Conservation (phyloP, 2,113 vertebrate species). For the Neolamprologus longior region DNA sequence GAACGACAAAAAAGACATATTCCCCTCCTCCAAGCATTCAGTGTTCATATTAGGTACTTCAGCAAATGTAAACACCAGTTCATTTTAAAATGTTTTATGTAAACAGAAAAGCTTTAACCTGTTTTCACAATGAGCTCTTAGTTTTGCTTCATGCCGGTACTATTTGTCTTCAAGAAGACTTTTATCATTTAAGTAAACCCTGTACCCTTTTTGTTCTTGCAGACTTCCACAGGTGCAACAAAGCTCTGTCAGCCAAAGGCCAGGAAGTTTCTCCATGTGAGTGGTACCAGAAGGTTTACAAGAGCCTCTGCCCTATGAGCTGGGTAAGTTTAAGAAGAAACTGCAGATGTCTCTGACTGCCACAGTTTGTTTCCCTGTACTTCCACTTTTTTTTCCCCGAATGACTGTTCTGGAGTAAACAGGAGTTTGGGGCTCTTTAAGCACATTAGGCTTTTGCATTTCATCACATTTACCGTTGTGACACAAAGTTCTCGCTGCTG, state of each 20-base stretch:
- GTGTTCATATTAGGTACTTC: neutral
- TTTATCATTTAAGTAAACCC: neutral
- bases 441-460: neutral
- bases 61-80: neutral
- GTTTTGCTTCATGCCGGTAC: neutral
- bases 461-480: neutral
- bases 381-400: neutral
- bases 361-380: neutral
- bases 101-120: neutral
- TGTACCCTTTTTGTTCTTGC: neutral
- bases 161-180: neutral
- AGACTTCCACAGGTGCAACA: constrained; percentile 80
- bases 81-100: neutral
- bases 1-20: neutral
- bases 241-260: constrained; percentile 64
- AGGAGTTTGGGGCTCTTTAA: neutral
- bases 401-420: neutral
- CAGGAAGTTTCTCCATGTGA: constrained; percentile 66
- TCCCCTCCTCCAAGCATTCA: neutral
- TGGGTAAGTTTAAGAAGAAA: constrained; percentile 53
- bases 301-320: constrained; percentile 63
- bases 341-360: neutral
- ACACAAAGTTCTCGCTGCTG: neutral
- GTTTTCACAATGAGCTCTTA: neutral
- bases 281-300: constrained; percentile 74